phyloP scores from a whole-genome alignment of 2,797 vertebrate genomes.

The Smutsia gigantea region DNA sequence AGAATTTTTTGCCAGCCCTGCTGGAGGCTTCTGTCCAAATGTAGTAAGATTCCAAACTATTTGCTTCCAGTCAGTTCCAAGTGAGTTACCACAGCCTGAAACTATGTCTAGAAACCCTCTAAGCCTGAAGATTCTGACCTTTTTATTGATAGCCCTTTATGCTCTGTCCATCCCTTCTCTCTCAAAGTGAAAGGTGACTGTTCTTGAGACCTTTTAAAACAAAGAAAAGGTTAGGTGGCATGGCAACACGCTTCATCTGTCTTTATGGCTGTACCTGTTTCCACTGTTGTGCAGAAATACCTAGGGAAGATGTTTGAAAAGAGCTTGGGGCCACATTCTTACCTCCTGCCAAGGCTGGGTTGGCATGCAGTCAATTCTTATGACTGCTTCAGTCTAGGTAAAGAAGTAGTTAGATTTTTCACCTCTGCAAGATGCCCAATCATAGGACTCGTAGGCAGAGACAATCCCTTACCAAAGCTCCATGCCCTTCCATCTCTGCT shows the following conservation, averaged over 20 bases:
- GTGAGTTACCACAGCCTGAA: neutral
- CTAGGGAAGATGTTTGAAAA: neutral
- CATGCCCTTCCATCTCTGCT: neutral
- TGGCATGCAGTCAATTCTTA: neutral
- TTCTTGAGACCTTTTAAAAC: slow-evolving; percentile 13
- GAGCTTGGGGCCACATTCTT: neutral
- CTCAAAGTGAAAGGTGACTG: neutral
- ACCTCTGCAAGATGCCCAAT: neutral
- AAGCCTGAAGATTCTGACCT: neutral
- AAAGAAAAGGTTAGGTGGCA: neutral
- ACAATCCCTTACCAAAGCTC: neutral
- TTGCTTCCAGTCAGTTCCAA: slow-evolving; percentile 25
- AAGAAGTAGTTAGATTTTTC: slow-evolving; percentile 16
- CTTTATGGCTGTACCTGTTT: neutral
- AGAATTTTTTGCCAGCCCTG: neutral
- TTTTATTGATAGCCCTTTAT: neutral
- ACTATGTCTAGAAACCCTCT: neutral
- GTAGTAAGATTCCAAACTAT: neutral
- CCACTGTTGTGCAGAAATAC: neutral
- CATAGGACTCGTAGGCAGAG: neutral
- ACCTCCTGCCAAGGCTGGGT: neutral
- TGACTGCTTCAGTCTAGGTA: neutral
- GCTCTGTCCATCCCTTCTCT: neutral
- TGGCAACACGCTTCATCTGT: neutral
- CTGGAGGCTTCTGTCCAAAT: slow-evolving; percentile 18